These are phyloP conservation scores for Hirtodrosophila trivittata DNA, from an alignment of 2,888 invertebrate species.

Conservation along the genomic window DNA sequence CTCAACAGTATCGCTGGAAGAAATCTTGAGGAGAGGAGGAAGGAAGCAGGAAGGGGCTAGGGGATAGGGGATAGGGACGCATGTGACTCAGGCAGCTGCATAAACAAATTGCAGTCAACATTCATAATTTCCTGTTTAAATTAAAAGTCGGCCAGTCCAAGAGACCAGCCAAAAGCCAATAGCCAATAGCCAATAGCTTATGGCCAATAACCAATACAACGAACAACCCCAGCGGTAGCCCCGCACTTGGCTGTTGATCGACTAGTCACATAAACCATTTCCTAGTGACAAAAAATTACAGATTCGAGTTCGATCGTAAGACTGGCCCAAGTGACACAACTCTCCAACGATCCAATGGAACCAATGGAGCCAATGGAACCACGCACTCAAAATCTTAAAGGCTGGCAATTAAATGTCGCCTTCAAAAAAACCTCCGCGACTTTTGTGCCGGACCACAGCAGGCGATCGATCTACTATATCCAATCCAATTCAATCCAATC, in stretches of 20 bases:
- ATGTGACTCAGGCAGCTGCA: conserved; percentile 75
- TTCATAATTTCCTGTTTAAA: conserved; percentile 77
- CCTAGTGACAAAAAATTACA: conserved; percentile 76
- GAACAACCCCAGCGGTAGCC: neutral
- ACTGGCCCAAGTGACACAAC: conserved; percentile 22
- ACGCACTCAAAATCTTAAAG: conserved; percentile 52
- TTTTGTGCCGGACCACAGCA: conserved; percentile 54
- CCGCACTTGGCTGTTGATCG: conserved; percentile 29
- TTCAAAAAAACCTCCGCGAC: conserved; percentile 51
- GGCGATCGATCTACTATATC: conserved; percentile 36
- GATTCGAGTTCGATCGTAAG: conserved; percentile 16
- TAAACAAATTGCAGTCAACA: conserved; percentile 79
- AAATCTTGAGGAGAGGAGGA: conserved; percentile 48
- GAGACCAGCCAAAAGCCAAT: conserved; percentile 16
- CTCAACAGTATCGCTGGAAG: conserved; percentile 34
- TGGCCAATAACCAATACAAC: neutral
- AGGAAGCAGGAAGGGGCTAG: neutral
- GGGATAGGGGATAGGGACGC: conserved; percentile 5
- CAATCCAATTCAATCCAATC: neutral
- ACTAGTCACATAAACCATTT: conserved; percentile 73
- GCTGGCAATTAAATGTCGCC: conserved; percentile 77
- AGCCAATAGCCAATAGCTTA: conserved; percentile 3
- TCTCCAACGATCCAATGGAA: neutral
- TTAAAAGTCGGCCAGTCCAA: conserved; percentile 68
- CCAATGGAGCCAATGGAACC: conserved; percentile 30